A percentile compares a stretch with the other conserved stretches of the same genome.
phyloP scores from a whole-genome alignment of 1,140 invertebrate species.

The Drosophila malerkotliana region DNA sequence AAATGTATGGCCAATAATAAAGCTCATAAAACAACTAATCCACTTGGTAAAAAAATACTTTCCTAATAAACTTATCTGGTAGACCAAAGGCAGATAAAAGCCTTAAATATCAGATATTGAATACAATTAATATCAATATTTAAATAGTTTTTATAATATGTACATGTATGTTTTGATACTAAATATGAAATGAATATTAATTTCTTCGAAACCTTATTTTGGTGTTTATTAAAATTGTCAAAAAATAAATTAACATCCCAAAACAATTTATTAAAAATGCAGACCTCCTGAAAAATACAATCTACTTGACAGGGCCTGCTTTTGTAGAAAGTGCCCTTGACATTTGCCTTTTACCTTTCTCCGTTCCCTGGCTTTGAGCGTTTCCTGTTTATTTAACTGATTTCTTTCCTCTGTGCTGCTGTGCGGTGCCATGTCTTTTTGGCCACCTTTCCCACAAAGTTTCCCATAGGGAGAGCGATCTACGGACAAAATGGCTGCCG shows the following conservation, averaged over 20 bases:
- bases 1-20: too few species aligned
- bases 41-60: too few species aligned
- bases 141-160: too few species aligned
- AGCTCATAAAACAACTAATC: too few species aligned
- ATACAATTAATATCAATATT: too few species aligned
- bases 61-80: too few species aligned
- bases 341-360: slow-evolving; percentile 59
- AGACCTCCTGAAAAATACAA: slow-evolving; percentile 14
- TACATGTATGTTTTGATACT: too few species aligned
- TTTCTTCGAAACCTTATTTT: too few species aligned
- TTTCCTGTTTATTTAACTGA: slow-evolving; percentile 74
- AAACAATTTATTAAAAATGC: neutral
- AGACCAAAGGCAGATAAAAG: too few species aligned
- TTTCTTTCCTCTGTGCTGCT: slow-evolving; percentile 50
- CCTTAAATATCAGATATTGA: too few species aligned
- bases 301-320: slow-evolving; percentile 5
- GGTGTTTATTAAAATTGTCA: too few species aligned
- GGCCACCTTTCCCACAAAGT: slow-evolving; percentile 41
- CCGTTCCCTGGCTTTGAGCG: slow-evolving; percentile 20
- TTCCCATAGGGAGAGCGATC: slow-evolving; percentile 56
- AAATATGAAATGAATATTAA: too few species aligned
- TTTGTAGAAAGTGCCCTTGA: slow-evolving; percentile 66
- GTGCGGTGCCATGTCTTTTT: slow-evolving; percentile 35
- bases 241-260: neutral
- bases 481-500: slow-evolving; percentile 62